Evolutionary conservation across 2,113 vertebrate genomes (phyloP), one percentile per base, ranked within the genome.

Genomic region (Chloropsis cyanopogon): DNA sequence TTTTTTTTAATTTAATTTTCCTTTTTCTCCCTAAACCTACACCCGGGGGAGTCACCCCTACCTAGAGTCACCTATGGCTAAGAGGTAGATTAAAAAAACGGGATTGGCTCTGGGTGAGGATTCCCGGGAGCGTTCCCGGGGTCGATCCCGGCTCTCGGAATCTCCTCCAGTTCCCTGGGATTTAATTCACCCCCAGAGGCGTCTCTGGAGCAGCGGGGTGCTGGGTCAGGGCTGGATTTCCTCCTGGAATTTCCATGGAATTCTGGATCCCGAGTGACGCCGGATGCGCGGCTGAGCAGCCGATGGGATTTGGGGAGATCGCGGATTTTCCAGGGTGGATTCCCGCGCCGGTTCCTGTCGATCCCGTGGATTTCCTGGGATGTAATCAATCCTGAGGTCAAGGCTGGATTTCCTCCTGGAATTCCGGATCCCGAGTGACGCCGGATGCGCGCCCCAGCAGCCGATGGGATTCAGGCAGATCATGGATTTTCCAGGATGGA

Each of bases 1-100:
- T n/a, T n/a, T n/a, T 73, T 73, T 75, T 14, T 4, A 15, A 63
- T 42, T 64, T 42, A 9, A 25, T 52, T 46, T 42, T 97, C 91
- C 92, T 96, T 96, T 96, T 97, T 37, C 83, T 98, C 98, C 97
- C 98, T 98, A 97, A 97, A 98, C 23, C 98, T 99, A 99, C 98
- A 97, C 98, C 98, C 97, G 98, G 98, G 37, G 98, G 98, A 98
- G 97, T 98, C 96, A 98, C 98, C 97, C 97, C 98, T 99, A 99
- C 97, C 98, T 98, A 98, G 98, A 97, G 98, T 97, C 95, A 97
- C 97, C 96, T 98, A 97, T 95, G 97, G 96, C 98, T 98, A 99
- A 99, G 99, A 99, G 99, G 99, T 99, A 99, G 99, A 99, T 68
- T 37, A 37, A 98, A 99, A 99, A 98, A 63, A 42, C 86, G 93